Conservation (phyloP, 2,113 vertebrate genomes). For the Tor tambroides region DNA sequence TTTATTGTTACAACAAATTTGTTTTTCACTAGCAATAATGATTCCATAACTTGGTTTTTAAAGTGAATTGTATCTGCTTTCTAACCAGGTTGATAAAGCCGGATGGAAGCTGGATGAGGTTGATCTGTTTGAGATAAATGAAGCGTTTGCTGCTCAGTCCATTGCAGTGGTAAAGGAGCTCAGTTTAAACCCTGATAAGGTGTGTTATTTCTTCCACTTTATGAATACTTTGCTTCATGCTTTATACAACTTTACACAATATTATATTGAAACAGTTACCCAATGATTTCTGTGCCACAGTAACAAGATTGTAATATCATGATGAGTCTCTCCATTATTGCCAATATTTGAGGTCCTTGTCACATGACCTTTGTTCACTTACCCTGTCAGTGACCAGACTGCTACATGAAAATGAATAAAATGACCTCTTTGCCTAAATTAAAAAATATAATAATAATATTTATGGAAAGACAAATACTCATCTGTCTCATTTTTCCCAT, state of each 20-base stretch:
- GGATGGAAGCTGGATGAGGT: slow-evolving; percentile 89
- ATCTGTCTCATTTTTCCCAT: too few species aligned
- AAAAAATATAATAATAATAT: neutral
- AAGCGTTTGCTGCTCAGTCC: slow-evolving; percentile 89
- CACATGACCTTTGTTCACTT: neutral
- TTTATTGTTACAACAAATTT: neutral
- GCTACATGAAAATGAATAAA: neutral
- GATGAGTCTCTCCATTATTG: too few species aligned
- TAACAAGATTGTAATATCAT: neutral
- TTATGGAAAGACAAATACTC: too few species aligned
- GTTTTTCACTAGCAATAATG: neutral
- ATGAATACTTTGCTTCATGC: neutral
- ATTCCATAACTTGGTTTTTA: neutral
- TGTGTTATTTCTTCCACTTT: slow-evolving; percentile 55
- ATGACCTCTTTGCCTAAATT: neutral
- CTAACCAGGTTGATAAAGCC: slow-evolving; percentile 85
- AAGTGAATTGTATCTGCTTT: neutral
- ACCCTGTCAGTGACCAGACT: neutral
- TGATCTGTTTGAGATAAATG: slow-evolving; percentile 94
- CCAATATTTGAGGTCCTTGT: neutral
- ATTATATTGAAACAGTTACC: slow-evolving; percentile 11
- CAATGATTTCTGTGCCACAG: neutral
- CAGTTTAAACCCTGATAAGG: slow-evolving; percentile 87
- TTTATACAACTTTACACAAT: neutral
- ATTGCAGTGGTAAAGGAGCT: slow-evolving; percentile 86